phyloP scores from a whole-genome alignment of 2,113 vertebrate genomes.

The Heterochromis multidens region DNA sequence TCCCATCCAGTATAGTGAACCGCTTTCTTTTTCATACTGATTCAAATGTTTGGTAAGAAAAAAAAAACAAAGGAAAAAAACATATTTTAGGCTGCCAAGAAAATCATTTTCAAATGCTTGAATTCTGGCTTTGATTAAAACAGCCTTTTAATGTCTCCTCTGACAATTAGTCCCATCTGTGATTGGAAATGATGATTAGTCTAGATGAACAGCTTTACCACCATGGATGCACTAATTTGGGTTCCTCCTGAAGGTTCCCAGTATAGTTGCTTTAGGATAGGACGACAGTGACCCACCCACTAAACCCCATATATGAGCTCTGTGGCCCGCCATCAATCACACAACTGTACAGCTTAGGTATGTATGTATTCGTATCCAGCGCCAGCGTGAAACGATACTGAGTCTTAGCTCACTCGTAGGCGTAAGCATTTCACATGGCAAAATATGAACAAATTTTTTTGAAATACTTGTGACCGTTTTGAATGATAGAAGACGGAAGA shows the following conservation, averaged over 20 bases:
- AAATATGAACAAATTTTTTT: background rate
- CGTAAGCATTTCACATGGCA: background rate
- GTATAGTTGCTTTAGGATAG: conserved; percentile 54
- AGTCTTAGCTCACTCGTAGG: background rate
- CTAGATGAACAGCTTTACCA: conserved; percentile 32
- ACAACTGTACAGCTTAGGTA: conserved; percentile 24
- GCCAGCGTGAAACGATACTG: conserved; percentile 10
- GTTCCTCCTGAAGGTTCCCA: conserved; percentile 27
- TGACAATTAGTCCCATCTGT: background rate
- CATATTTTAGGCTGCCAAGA: no score
- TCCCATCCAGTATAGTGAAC: background rate
- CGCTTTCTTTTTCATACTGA: background rate
- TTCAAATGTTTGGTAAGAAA: background rate
- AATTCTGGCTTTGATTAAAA: no score
- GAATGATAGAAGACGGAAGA: fast-evolving
- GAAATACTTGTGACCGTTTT: background rate
- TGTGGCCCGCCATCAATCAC: conserved; percentile 60
- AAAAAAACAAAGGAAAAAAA: background rate
- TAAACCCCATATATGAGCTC: conserved; percentile 70
- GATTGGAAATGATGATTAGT: background rate
- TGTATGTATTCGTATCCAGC: conserved; percentile 33
- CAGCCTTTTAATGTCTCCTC: background rate
- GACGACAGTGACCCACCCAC: conserved; percentile 43
- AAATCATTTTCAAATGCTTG: no score
- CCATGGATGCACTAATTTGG: conserved; percentile 59